Base-by-base conservation (phyloP, 2,797 vertebrate species). In the Enteromius radiatus region DNA sequence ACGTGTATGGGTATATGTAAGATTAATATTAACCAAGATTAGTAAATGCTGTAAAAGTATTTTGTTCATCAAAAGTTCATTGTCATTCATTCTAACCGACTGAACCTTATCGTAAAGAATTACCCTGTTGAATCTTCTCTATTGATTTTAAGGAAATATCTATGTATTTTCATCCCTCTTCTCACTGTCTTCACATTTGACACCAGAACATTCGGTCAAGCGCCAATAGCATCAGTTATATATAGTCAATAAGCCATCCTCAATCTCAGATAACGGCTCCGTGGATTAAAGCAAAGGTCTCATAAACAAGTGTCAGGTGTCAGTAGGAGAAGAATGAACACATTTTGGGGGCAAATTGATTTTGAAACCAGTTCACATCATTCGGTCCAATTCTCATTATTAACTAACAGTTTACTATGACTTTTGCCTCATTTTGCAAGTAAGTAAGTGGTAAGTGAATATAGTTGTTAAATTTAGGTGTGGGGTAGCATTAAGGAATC, bases 81-180 rank as follows among this genome's bases (percentile, higher is more conserved):
- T 67, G 21, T 67, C 36, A 67, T 4, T 4, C 5, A 65, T 65
- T 65, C 36, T 21, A 65, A n/a, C 64, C 19, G 4, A 38, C 4
- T n/a, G 31, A 67, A 41, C 64, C 21, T 64, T 19, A 33, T 33
- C 17, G 28, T 64, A 33, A 64, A 64, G 15, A 6, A 31, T 31
- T 31, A 8, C 28, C 6, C 56, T 59, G 17, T 59, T 31, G 56
- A 19, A 64, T 63, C 61, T 31, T 15, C 38, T 78, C 33, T 56
- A 61, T 77, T 67, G 43, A 81, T 76, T 79, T 49, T 64, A 64
- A 31, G 15, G 15, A 80, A 73, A 73, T 80, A n/a, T 23, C 15
- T 11, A 71, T 70, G 26, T 21, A 78, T 52, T 26, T 5, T 64
- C 61, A 64, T 78, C 64, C 4, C 38, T 64, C 36, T 33, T 12